Conservation (phyloP, 2,797 vertebrate species). For the Chrysocyon brachyurus region DNA sequence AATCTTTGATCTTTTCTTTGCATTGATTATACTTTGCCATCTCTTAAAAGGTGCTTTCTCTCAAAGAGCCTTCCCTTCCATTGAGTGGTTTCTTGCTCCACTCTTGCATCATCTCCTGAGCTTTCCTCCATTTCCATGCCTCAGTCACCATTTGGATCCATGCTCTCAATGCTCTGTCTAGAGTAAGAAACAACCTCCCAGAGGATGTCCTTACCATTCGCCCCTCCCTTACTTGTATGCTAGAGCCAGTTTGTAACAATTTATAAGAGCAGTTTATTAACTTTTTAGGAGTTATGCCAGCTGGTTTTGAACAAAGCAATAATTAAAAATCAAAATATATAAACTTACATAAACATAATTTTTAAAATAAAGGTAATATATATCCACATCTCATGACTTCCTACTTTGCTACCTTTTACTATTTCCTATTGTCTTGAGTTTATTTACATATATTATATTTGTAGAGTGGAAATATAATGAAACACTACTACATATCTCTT, state of each 20-base stretch:
- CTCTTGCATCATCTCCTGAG: not conserved
- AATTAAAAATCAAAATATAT: slow-evolving; percentile 1
- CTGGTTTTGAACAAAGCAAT: not conserved
- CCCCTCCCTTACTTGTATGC: not conserved
- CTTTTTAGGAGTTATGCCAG: not conserved
- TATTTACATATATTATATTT: not conserved
- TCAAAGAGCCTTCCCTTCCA: not conserved
- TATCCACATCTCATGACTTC: not conserved
- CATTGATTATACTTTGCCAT: not conserved
- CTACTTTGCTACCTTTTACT: not conserved
- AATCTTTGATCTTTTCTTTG: not conserved
- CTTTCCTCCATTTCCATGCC: not conserved
- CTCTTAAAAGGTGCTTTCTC: slow-evolving; percentile 1
- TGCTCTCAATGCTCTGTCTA: not conserved
- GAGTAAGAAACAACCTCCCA: not conserved
- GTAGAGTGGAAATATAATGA: not conserved
- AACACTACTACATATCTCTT: not conserved
- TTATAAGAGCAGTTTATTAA: not conserved
- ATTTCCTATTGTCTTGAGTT: not conserved
- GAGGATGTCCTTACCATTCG: not conserved
- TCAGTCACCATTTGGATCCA: not conserved
- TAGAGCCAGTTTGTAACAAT: not conserved
- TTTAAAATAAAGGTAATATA: slow-evolving; percentile 19
- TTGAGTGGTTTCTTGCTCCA: not conserved
- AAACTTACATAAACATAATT: not conserved